Base-by-base conservation (phyloP, 2,797 vertebrate genomes). In the Muraenolepis orangiensis region DNA sequence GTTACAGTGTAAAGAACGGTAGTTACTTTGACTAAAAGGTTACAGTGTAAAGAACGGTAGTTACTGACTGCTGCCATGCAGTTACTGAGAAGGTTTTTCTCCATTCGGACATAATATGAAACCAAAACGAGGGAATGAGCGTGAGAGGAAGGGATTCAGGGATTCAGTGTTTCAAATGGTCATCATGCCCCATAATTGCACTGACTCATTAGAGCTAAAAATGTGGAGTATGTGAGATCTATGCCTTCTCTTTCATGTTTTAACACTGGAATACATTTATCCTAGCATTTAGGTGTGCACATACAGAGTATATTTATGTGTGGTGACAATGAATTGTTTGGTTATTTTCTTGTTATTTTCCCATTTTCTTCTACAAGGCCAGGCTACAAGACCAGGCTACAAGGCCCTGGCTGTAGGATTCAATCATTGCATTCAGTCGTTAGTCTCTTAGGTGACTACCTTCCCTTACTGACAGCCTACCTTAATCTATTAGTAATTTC, bases 31-130 rank as follows among this genome's bases (percentile, higher is more conserved):
- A 77, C 40, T 66, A 29, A n/a, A n/a, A n/a, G 13, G 26, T 28
- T 16, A 28, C 23, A 29, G 26, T 28, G 12, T 12, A 66, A 66
- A 28, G 13, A 66, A 66, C n/a, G 23, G 61, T 28, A 66, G 73
- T 85, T 69, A 77, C 73, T 75, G 73, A 74, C 78, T 83, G 85
- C 86, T 87, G 82, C 87, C 85, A 78, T 83, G 88, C 87, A 87
- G 84, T 91, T 86, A 78, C 72, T 80, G 75, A 69, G 73, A 82
- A 66, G 74, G 73, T 66, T 28, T 74, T 78, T 81, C 68, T 36
- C 75, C 74, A 74, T 78, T 71, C 73, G 42, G 69, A 75, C 70
- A 72, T 69, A 8, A 66, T 74, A 66, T 69, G 20, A 18, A 71
- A 81, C 69, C 78, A 42, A 78, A 76, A 78, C 66, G 72, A 51